Conservation (phyloP, 2,113 vertebrate species). For the Collichthys lucidus region DNA sequence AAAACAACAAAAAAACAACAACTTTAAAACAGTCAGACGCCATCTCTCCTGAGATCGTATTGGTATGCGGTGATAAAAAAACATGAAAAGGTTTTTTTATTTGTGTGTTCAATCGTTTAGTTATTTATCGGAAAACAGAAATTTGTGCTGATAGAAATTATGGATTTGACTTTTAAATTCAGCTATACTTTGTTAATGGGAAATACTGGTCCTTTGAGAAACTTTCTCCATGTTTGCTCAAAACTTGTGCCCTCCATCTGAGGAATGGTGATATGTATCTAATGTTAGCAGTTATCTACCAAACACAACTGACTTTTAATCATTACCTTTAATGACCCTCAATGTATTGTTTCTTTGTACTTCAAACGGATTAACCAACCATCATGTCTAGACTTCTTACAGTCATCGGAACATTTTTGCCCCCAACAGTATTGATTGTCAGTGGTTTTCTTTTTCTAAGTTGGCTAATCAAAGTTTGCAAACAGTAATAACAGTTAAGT, state of each 20-base stretch:
- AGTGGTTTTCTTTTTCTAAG: constrained; percentile 37
- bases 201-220: constrained; percentile 24
- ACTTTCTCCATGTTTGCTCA: background rate
- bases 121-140: constrained; percentile 44
- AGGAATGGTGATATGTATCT: background rate
- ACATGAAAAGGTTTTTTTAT: constrained; percentile 25
- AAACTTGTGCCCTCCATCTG: background rate
- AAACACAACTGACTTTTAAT: background rate
- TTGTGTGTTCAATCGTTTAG: constrained; percentile 35
- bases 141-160: constrained; percentile 41
- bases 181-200: background rate
- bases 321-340: background rate
- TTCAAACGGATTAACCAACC: background rate
- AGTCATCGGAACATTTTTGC: background rate
- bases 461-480: constrained; percentile 37
- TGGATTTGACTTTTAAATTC: constrained; percentile 48
- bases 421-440: background rate
- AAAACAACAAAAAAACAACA: constrained; percentile 25
- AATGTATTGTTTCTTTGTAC: background rate
- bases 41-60: constrained; percentile 60
- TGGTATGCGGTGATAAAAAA: constrained; percentile 48
- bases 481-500: constrained; percentile 40
- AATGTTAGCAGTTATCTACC: background rate
- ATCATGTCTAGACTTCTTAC: background rate
- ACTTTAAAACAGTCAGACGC: constrained; percentile 44